phyloP scores from a whole-genome alignment of 2,113 vertebrate genomes.

The Heptranchias perlo region DNA sequence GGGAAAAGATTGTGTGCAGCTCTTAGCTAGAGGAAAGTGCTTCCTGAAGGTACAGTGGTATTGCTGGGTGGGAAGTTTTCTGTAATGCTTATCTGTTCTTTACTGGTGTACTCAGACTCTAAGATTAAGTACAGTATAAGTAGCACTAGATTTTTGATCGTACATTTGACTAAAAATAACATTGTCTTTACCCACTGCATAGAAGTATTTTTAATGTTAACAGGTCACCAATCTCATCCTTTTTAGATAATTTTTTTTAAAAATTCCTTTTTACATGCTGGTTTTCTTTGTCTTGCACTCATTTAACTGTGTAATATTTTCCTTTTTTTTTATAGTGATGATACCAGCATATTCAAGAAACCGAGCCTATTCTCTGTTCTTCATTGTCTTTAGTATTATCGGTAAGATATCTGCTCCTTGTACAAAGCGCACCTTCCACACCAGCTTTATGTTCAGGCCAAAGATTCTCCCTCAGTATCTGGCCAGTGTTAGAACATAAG shows the following conservation, averaged over 20 bases:
- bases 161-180: background rate
- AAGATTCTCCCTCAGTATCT: background rate
- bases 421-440: background rate
- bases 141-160: background rate
- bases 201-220: background rate
- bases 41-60: background rate
- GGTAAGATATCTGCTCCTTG: slow-evolving; percentile 61
- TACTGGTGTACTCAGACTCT: background rate
- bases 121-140: background rate
- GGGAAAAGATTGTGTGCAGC: background rate
- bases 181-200: background rate
- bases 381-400: slow-evolving; percentile 81
- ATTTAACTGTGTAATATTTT: background rate
- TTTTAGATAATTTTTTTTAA: background rate
- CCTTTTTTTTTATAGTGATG: slow-evolving; percentile 72
- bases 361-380: slow-evolving; percentile 80
- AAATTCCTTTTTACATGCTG: background rate
- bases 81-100: background rate
- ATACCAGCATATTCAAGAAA: slow-evolving; percentile 80
- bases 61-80: background rate
- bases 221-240: background rate
- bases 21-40: background rate
- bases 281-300: background rate
- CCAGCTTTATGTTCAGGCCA: background rate
- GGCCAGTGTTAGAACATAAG: no score